These are phyloP conservation scores for Spodoptera exigua DNA, from an alignment of 2,888 invertebrate genomes.

Conservation along the genomic window DNA sequence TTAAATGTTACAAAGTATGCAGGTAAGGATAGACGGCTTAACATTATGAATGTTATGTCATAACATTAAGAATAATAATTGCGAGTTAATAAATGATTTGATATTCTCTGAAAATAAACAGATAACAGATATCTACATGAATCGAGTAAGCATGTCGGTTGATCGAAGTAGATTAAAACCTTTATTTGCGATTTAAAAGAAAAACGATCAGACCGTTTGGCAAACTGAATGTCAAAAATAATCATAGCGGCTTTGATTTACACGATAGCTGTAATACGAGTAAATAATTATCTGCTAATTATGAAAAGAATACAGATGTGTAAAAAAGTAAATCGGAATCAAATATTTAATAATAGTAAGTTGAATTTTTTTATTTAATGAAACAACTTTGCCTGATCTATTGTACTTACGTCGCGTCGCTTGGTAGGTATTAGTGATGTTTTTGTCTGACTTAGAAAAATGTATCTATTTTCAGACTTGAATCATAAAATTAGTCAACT, in stretches of 20 bases:
- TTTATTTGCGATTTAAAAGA: neutral
- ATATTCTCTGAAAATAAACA: too few relatives aligned
- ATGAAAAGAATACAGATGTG: slow-evolving; percentile 60
- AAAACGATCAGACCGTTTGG: slow-evolving; percentile 37
- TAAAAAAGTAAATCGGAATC: slow-evolving; percentile 63
- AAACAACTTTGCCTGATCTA: too few relatives aligned
- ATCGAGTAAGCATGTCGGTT: too few relatives aligned
- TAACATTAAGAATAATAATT: too few relatives aligned
- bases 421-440: too few relatives aligned
- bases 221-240: slow-evolving; percentile 40
- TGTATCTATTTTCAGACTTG: slow-evolving; percentile 55
- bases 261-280: neutral
- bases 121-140: too few relatives aligned
- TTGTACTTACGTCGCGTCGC: too few relatives aligned
- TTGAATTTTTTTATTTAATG: slow-evolving; percentile 3
- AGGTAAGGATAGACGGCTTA: too few relatives aligned
- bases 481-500: slow-evolving; percentile 50
- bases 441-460: neutral
- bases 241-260: slow-evolving; percentile 26
- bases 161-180: too few relatives aligned
- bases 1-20: too few relatives aligned
- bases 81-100: too few relatives aligned
- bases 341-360: slow-evolving; percentile 58
- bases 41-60: too few relatives aligned
- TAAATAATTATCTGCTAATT: slow-evolving; percentile 12